Evolutionary conservation across 2,888 invertebrate genomes (phyloP).

Genomic region (Caenorhabditis sp.): DNA sequence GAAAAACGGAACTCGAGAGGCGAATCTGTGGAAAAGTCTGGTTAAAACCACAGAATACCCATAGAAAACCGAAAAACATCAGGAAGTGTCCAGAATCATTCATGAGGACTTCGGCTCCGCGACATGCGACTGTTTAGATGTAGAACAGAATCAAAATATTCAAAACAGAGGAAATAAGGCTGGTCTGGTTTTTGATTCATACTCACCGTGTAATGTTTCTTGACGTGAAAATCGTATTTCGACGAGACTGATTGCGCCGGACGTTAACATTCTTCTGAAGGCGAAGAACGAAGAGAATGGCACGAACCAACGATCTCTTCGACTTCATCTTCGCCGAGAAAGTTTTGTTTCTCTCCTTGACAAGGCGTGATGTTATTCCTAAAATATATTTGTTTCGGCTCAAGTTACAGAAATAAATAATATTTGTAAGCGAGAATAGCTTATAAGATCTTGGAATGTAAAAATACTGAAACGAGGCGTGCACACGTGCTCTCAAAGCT

Average conservation of each 20-base stretch:
- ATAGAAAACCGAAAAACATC: slow-evolving; percentile 36
- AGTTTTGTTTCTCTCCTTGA: background rate
- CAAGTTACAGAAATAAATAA: slow-evolving; percentile 50
- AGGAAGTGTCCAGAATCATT: slow-evolving; percentile 53
- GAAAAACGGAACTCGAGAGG: slow-evolving; percentile 20
- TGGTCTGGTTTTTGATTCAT: background rate
- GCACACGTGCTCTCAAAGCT: slow-evolving; percentile 20
- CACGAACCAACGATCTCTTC: slow-evolving; percentile 75
- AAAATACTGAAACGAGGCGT: background rate
- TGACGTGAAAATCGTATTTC: slow-evolving; percentile 64
- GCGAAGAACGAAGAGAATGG: slow-evolving; percentile 79
- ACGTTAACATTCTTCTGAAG: slow-evolving; percentile 76
- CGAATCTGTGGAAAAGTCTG: background rate
- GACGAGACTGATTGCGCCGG: slow-evolving; percentile 67
- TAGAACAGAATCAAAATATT: slow-evolving; percentile 6
- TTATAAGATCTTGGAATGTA: slow-evolving; percentile 1
- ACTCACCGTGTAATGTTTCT: slow-evolving; percentile 59
- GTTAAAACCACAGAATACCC: background rate
- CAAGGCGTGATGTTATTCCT: slow-evolving; percentile 12
- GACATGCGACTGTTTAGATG: slow-evolving; percentile 39
- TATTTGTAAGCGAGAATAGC: slow-evolving; percentile 25
- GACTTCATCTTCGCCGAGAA: slow-evolving; percentile 70
- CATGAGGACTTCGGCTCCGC: slow-evolving; percentile 17
- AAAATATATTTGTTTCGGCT: slow-evolving; percentile 46
- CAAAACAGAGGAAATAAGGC: background rate